Conservation (phyloP, 2,888 invertebrate genomes). For the Microchrysa polita region DNA sequence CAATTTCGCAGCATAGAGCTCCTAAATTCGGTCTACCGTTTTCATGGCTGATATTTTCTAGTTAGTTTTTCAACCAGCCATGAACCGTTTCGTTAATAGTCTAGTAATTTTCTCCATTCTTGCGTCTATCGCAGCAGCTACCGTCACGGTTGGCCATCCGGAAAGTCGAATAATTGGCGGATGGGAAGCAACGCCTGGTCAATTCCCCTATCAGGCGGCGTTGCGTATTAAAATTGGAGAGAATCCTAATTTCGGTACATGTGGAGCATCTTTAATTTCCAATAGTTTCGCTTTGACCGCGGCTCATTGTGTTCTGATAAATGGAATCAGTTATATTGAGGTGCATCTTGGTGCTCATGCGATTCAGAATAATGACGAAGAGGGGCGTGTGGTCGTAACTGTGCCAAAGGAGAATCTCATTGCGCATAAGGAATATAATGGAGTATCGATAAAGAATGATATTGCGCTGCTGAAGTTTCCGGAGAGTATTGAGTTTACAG, state of each 20-base stretch:
- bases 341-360: conserved; percentile 62
- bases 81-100: too few species aligned
- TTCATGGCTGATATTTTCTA: too few species aligned
- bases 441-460: conserved; percentile 60
- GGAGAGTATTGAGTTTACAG: conserved; percentile 58
- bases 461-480: conserved; percentile 61
- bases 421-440: conserved; percentile 62
- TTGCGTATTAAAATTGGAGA: not conserved
- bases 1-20: not conserved
- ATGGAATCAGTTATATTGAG: conserved; percentile 46
- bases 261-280: conserved; percentile 46
- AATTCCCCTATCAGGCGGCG: conserved; percentile 49
- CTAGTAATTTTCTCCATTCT: not conserved
- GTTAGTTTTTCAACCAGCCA: too few species aligned
- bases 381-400: conserved; percentile 62
- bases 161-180: conserved; percentile 47
- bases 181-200: conserved; percentile 41
- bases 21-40: not conserved
- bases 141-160: not conserved
- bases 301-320: conserved; percentile 38
- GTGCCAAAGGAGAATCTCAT: conserved; percentile 58
- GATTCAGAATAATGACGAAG: conserved; percentile 60
- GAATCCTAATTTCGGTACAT: conserved; percentile 2
- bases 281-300: conserved; percentile 42
- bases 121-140: not conserved